Conservation (phyloP, 35 echinoderm and acorn worm species). For the Heliocidaris erythrogramma region DNA sequence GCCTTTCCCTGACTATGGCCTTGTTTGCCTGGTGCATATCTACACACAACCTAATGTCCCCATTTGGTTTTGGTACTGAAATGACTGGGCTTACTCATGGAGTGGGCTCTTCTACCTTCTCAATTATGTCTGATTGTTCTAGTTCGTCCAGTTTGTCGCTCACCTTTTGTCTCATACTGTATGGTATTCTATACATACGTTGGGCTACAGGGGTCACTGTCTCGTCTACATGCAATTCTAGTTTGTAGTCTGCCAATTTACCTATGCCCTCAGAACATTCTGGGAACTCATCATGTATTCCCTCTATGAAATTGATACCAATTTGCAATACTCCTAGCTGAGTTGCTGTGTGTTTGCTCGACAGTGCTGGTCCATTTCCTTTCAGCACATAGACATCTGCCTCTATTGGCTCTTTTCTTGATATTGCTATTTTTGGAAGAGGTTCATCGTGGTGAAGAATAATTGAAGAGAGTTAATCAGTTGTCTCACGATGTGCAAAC, state of each 20-base stretch:
- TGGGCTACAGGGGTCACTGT: constrained; percentile 68
- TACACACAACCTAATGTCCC: constrained; percentile 70
- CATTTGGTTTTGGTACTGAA: constrained; percentile 81
- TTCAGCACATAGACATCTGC: constrained; percentile 66
- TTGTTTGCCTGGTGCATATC: constrained; percentile 78
- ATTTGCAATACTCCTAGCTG: constrained; percentile 50
- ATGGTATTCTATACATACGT: constrained; percentile 59
- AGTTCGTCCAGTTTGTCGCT: constrained; percentile 71
- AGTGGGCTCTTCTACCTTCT: constrained; percentile 66
- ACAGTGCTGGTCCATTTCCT: constrained; percentile 53
- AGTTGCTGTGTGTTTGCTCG: constrained; percentile 38
- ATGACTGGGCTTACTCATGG: constrained; percentile 76
- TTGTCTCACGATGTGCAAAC: too few relatives aligned
- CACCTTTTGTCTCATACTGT: constrained; percentile 53
- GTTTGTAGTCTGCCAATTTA: constrained; percentile 60
- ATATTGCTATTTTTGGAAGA: too few relatives aligned
- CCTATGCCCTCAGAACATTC: constrained; percentile 63
- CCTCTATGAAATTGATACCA: constrained; percentile 28
- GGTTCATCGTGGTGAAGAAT: too few relatives aligned
- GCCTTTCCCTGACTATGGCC: constrained; percentile 56
- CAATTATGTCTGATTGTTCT: constrained; percentile 63
- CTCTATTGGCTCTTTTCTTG: background rate
- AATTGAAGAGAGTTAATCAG: too few relatives aligned
- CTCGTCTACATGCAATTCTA: constrained; percentile 61
- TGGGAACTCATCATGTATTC: constrained; percentile 43